These are phyloP conservation scores for Drosophila kokeensis DNA, from an alignment of 2,888 invertebrate genomes.

Conservation along the genomic window DNA sequence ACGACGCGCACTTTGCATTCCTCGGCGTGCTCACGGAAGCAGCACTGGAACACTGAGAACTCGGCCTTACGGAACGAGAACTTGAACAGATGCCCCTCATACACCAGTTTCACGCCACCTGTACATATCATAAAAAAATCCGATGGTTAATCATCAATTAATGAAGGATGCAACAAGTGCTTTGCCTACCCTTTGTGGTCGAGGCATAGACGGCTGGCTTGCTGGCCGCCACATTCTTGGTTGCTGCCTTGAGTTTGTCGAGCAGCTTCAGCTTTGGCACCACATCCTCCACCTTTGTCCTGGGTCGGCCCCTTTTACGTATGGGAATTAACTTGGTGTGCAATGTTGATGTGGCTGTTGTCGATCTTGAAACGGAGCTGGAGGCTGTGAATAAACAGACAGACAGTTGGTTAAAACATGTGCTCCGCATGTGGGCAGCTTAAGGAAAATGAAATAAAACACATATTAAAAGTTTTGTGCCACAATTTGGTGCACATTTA, in stretches of 20 bases:
- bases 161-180: constrained; percentile 51
- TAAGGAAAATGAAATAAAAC: constrained; percentile 67
- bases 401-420: constrained; percentile 53
- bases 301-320: constrained; percentile 78
- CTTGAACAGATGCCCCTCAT: constrained; percentile 83
- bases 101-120: constrained; percentile 84
- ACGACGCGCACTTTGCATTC: constrained; percentile 83
- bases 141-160: background rate
- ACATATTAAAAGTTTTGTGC: constrained; percentile 53
- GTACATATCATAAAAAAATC: background rate
- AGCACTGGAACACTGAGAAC: constrained; percentile 83
- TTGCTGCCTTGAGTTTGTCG: constrained; percentile 72
- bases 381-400: constrained; percentile 29
- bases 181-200: constrained; percentile 79
- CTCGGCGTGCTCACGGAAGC: constrained; percentile 82
- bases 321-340: constrained; percentile 44
- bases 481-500: constrained; percentile 47
- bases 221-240: constrained; percentile 57
- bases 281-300: constrained; percentile 52
- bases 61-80: constrained; percentile 83
- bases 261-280: constrained; percentile 66
- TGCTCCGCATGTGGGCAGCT: constrained; percentile 11
- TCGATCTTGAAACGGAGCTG: constrained; percentile 1
- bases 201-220: constrained; percentile 82
- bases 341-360: constrained; percentile 62